These are phyloP conservation scores for Phenacoccus solenopsis DNA, from an alignment of 1,140 invertebrate species.

Conservation along the genomic window DNA sequence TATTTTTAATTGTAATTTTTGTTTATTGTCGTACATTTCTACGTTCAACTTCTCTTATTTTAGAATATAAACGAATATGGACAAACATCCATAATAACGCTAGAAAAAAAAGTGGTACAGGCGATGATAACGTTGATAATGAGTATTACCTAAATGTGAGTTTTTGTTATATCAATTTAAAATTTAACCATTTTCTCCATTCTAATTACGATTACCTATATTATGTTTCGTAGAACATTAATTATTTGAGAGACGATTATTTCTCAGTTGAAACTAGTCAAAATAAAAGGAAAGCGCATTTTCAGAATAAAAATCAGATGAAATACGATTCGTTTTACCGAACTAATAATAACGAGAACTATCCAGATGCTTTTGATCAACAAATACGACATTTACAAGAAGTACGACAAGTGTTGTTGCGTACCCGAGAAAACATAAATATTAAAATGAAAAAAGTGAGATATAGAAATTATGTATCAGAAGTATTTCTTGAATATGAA, in stretches of 20 bases:
- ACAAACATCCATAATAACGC: neutral
- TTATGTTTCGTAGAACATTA: neutral
- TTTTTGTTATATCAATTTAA: neutral
- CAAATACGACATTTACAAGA: neutral
- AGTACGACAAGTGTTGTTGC: neutral
- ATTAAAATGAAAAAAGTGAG: neutral
- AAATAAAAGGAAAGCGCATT: neutral
- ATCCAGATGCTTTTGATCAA: neutral
- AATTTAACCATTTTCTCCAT: too few species aligned
- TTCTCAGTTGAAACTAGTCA: neutral
- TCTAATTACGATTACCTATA: neutral
- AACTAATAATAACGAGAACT: neutral
- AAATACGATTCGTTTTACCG: neutral
- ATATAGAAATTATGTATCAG: neutral
- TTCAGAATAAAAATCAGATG: neutral
- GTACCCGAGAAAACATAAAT: neutral
- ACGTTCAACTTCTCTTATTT: neutral
- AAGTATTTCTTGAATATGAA: too few species aligned
- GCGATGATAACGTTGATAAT: neutral
- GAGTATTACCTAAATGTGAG: neutral
- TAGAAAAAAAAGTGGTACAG: neutral
- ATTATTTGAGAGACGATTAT: neutral
- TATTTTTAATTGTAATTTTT: neutral
- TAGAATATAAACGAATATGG: constrained; percentile 5
- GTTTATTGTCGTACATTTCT: neutral